phyloP scores from a whole-genome alignment of 2,888 invertebrate species.

The Cetonia aurata region DNA sequence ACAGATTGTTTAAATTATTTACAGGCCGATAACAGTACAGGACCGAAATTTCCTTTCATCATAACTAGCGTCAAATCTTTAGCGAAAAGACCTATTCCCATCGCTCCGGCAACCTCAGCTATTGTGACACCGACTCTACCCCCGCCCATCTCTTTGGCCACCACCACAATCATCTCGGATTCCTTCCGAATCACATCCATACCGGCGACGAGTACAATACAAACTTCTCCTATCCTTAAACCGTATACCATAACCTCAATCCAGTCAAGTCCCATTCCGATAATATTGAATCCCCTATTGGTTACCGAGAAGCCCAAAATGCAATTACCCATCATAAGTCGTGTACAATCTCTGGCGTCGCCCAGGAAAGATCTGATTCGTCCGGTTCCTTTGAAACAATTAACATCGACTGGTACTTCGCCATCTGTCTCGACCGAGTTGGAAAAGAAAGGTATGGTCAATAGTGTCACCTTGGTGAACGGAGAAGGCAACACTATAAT shows the following conservation, averaged over 20 bases:
- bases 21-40: conserved; percentile 37
- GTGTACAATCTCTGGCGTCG: conserved; percentile 32
- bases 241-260: not conserved
- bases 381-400: conserved; percentile 24
- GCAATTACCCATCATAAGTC: conserved; percentile 16
- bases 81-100: conserved; percentile 35
- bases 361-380: conserved; percentile 25
- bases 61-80: conserved; percentile 52
- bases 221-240: conserved; percentile 3
- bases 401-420: not conserved
- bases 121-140: not conserved
- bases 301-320: not conserved
- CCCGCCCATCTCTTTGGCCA: not conserved
- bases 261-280: not conserved
- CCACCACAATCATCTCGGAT: not conserved
- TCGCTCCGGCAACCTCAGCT: no score
- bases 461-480: not conserved
- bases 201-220: not conserved
- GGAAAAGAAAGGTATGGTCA: not conserved
- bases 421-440: not conserved
- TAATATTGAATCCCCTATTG: conserved; percentile 12
- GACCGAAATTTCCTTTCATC: conserved; percentile 56
- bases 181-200: not conserved
- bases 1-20: not conserved
- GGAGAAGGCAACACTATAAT: not conserved